A percentile compares a stretch with the other conserved stretches of the same genome.
Conservation (phyloP, 2,797 vertebrate genomes). For the Chanos chanos region DNA sequence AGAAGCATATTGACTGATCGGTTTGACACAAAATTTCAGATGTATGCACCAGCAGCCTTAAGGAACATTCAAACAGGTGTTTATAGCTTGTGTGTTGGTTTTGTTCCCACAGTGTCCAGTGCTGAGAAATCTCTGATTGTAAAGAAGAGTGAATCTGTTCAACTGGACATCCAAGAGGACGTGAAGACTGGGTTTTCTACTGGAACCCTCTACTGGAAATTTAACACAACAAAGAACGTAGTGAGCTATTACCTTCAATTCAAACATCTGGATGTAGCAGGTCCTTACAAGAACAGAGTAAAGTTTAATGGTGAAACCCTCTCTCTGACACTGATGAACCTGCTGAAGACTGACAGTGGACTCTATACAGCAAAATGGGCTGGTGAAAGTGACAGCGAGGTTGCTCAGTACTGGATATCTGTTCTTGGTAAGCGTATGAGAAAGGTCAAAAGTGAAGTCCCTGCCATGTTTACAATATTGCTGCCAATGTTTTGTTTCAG, state of each 20-base stretch:
- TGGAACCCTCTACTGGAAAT: fast-evolving
- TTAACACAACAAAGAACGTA: not conserved
- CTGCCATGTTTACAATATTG: no score
- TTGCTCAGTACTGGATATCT: slow-evolving; percentile 6
- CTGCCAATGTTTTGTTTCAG: no score
- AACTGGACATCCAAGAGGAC: slow-evolving; percentile 20
- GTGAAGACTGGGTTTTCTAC: fast-evolving
- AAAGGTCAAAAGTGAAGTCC: no score
- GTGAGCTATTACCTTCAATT: fast-evolving
- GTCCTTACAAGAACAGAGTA: not conserved
- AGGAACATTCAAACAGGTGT: no score
- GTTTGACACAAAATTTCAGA: no score
- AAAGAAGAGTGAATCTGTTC: slow-evolving; percentile 7
- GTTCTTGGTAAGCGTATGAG: slow-evolving; percentile 52
- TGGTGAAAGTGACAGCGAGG: fast-evolving
- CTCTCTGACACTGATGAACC: slow-evolving; percentile 40
- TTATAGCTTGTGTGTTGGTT: no score
- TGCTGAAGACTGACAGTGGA: slow-evolving; percentile 26
- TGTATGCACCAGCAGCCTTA: no score
- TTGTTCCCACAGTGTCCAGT: not conserved
- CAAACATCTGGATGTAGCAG: fast-evolving
- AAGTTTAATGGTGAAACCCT: not conserved
- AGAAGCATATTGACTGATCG: no score
- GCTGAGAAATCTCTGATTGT: slow-evolving; percentile 21
- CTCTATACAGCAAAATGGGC: not conserved